Conservation (phyloP, 2,113 vertebrate species). For the Puffinus mauretanicus region DNA sequence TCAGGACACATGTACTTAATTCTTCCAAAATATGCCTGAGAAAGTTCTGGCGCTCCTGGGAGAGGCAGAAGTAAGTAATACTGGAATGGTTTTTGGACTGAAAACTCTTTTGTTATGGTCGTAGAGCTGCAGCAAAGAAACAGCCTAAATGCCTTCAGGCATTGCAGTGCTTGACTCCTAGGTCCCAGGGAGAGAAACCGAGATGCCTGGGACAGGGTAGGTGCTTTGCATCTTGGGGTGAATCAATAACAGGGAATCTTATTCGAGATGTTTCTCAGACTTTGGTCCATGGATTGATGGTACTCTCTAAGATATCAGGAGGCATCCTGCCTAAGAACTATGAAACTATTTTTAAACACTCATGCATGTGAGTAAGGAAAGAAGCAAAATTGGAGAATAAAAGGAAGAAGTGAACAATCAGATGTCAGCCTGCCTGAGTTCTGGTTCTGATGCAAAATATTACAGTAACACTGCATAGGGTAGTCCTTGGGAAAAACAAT, state of each 20-base stretch:
- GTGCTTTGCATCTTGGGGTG: not conserved
- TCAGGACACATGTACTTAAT: not conserved
- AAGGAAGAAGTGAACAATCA: not conserved
- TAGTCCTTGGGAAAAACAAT: not conserved
- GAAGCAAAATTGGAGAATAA: not conserved
- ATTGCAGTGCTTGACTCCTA: not conserved
- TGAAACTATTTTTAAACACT: not conserved
- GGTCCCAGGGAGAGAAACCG: not conserved
- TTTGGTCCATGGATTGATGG: not conserved
- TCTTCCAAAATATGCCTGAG: not conserved
- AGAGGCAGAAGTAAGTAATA: not conserved
- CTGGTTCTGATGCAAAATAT: not conserved
- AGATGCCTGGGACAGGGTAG: not conserved
- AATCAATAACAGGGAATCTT: not conserved
- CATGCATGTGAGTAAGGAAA: not conserved
- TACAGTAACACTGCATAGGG: not conserved
- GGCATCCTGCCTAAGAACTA: not conserved
- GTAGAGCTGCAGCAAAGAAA: not conserved
- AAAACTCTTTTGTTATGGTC: not conserved
- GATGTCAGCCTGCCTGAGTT: not conserved
- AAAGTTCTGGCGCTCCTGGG: not conserved
- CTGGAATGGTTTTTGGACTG: accelerated
- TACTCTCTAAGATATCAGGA: not conserved
- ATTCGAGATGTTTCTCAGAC: not conserved
- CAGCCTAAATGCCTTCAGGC: not conserved